Evolutionary conservation across 1,140 invertebrate species (phyloP).

Genomic region (Probaryconus sp.): DNA sequence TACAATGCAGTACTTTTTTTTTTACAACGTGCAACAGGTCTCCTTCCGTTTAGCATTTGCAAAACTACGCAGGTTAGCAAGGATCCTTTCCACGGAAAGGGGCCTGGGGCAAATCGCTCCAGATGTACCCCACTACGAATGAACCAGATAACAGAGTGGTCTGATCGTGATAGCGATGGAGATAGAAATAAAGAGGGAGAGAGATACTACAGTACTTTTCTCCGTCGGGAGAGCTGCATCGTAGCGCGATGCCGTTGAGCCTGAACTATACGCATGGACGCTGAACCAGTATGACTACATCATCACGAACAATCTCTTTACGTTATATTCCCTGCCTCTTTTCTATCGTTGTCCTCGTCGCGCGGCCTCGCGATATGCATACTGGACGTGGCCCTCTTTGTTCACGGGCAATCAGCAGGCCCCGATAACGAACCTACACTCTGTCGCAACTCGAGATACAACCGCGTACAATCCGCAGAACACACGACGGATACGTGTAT

Average conservation of each 20-base stretch:
- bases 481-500: slow-evolving; percentile 56
- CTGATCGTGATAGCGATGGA: slow-evolving; percentile 30
- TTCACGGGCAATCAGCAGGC: slow-evolving; percentile 75
- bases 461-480: slow-evolving; percentile 56
- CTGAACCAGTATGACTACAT: slow-evolving; percentile 78
- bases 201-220: slow-evolving; percentile 44
- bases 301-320: slow-evolving; percentile 77
- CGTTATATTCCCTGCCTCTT: slow-evolving; percentile 46
- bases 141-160: slow-evolving; percentile 38
- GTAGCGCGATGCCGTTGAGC: slow-evolving; percentile 39
- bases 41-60: slow-evolving; percentile 29
- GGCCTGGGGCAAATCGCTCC: slow-evolving; percentile 56
- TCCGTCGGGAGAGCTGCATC: slow-evolving; percentile 44
- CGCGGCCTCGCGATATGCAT: slow-evolving; percentile 30
- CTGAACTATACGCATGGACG: slow-evolving; percentile 65
- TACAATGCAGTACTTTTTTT: too few species aligned
- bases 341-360: slow-evolving; percentile 64
- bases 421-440: slow-evolving; percentile 77
- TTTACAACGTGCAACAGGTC: slow-evolving; percentile 39
- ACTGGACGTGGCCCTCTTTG: slow-evolving; percentile 68
- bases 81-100: slow-evolving; percentile 21
- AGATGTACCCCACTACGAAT: slow-evolving; percentile 47
- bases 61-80: slow-evolving; percentile 24
- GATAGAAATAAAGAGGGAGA: slow-evolving; percentile 54
- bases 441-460: slow-evolving; percentile 76